Percentiles rank a stretch among this genome's conserved stretches.
These are phyloP conservation scores for Percina caprodes DNA, from an alignment of 2,113 vertebrate species.

Conservation along the genomic window DNA sequence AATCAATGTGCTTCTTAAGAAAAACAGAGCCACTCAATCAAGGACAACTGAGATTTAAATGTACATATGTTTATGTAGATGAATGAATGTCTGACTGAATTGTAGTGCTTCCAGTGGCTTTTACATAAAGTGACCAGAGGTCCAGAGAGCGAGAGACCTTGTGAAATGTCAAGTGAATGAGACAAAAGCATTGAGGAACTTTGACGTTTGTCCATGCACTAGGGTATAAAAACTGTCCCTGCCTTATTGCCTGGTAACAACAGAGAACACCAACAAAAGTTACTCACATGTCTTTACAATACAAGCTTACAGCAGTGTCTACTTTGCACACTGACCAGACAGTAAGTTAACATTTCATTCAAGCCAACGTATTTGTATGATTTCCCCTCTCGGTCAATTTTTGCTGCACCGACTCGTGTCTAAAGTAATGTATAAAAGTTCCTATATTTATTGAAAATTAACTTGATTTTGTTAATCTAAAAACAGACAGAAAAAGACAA, in stretches of 20 bases:
- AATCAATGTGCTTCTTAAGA: no score
- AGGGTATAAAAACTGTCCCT: no score
- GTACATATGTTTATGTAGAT: conserved; percentile 4
- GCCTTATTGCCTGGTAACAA: no score
- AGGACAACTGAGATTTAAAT: neutral
- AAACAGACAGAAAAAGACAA: neutral
- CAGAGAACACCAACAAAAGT: no score
- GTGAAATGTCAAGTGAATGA: neutral
- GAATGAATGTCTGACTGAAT: neutral
- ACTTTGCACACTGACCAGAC: no score
- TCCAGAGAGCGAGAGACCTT: neutral
- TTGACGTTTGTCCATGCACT: neutral
- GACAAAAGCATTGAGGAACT: neutral
- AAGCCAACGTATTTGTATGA: neutral
- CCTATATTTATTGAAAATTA: neutral
- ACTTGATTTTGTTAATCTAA: neutral
- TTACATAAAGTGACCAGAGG: neutral
- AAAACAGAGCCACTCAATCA: conserved; percentile 42
- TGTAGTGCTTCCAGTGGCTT: neutral
- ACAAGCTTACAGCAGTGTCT: no score
- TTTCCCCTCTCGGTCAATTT: neutral
- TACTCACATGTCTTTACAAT: neutral
- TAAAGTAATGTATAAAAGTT: neutral
- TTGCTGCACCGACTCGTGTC: neutral
- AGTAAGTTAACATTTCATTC: neutral